Conservation (phyloP, 2,113 vertebrate genomes). For the Clarias batrachus region DNA sequence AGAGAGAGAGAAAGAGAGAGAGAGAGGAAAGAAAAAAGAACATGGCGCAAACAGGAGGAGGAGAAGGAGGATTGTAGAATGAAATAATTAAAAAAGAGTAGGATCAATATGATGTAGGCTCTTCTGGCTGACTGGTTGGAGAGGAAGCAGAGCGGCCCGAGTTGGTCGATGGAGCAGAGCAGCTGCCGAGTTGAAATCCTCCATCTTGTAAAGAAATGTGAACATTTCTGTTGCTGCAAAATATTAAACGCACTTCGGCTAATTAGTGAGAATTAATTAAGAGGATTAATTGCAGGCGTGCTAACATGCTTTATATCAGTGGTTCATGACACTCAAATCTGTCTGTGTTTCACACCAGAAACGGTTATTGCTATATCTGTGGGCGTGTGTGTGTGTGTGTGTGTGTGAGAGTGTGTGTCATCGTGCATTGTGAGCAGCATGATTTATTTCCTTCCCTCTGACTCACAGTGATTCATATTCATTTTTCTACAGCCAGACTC, state of each 20-base stretch:
- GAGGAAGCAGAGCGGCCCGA: constrained; percentile 67
- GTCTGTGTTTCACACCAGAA: constrained; percentile 8
- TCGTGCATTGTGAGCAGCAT: neutral
- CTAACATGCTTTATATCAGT: constrained; percentile 10
- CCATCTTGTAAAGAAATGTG: constrained; percentile 62
- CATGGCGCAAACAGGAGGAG: constrained; percentile 23
- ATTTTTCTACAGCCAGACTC: constrained; percentile 17
- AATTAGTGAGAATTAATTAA: constrained; percentile 9
- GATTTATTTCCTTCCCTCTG: constrained; percentile 50
- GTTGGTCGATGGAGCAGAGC: constrained; percentile 69
- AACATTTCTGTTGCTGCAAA: constrained; percentile 38
- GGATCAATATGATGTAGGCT: constrained; percentile 70
- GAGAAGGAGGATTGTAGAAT: constrained; percentile 62
- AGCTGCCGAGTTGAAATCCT: constrained; percentile 71
- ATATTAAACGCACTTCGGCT: neutral
- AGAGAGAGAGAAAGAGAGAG: constrained; percentile 42
- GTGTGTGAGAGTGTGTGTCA: constrained; percentile 30
- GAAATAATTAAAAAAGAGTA: constrained; percentile 57
- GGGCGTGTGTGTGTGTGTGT: neutral
- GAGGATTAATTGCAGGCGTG: neutral
- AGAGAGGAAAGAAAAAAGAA: constrained; percentile 15
- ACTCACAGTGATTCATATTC: constrained; percentile 42
- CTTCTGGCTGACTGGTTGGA: constrained; percentile 68
- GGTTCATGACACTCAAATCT: neutral
- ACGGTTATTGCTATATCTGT: neutral